phyloP scores from a whole-genome alignment of 1,140 invertebrate species.

The Saccostrea echinata region DNA sequence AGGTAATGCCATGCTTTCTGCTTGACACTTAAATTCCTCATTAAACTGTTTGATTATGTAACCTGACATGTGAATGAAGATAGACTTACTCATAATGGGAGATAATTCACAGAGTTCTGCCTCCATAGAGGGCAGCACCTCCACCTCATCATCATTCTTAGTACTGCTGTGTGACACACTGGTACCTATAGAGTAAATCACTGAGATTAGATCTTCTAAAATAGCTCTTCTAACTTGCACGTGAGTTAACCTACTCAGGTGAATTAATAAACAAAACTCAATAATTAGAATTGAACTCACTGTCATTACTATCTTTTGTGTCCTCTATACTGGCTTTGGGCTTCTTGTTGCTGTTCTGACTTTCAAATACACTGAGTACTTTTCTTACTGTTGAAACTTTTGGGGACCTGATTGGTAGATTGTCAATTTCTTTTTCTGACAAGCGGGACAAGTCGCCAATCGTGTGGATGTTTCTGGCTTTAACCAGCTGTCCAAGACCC shows the following conservation, averaged over 20 bases:
- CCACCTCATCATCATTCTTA: background rate
- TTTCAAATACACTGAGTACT: conserved; percentile 64
- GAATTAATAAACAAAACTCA: no score
- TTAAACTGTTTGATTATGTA: no score
- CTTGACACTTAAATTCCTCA: no score
- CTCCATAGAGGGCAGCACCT: conserved; percentile 13
- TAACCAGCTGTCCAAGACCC: conserved; percentile 72
- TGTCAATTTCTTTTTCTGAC: conserved; percentile 73
- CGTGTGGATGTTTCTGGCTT: conserved; percentile 71
- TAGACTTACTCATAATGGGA: conserved; percentile 31
- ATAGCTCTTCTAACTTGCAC: no score
- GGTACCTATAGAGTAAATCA: background rate
- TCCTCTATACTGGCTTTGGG: background rate
- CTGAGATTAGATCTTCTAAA: no score
- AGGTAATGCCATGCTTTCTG: no score
- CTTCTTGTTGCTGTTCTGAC: conserved; percentile 34
- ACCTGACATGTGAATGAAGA: no score
- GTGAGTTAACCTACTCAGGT: no score
- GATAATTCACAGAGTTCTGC: conserved; percentile 6
- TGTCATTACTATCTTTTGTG: background rate
- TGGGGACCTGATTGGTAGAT: conserved; percentile 72
- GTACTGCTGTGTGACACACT: background rate
- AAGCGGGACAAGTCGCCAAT: conserved; percentile 73
- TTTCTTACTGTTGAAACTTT: conserved; percentile 68
- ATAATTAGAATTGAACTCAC: no score